Conservation (phyloP, 1,140 invertebrate genomes). For the Drosophila tristis region DNA sequence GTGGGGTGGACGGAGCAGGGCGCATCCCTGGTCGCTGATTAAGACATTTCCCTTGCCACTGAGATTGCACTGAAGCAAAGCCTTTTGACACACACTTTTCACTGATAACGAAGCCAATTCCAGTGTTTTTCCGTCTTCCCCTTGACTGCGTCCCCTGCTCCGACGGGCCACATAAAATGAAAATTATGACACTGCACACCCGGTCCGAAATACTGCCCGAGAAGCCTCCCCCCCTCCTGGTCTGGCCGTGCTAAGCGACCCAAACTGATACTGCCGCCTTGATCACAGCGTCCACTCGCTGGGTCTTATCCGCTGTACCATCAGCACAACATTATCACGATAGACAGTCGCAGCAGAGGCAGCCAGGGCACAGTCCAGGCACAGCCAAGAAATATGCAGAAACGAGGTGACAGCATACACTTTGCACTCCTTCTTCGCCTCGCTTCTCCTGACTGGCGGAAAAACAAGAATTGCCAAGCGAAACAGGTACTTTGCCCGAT, state of each 20-base stretch:
- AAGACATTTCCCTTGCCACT: constrained; percentile 53
- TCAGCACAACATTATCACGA: constrained; percentile 72
- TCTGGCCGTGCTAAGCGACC: constrained; percentile 3
- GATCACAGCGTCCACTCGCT: constrained; percentile 17
- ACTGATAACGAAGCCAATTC: constrained; percentile 62
- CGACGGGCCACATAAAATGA: constrained; percentile 29
- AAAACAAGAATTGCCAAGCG: constrained; percentile 43
- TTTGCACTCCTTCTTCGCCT: constrained; percentile 37
- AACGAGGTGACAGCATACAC: constrained; percentile 63
- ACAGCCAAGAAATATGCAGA: constrained; percentile 56
- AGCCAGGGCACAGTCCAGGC: constrained; percentile 43
- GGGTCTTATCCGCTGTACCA: constrained; percentile 60
- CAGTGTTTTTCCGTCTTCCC: constrained; percentile 10
- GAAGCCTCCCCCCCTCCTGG: constrained; percentile 18
- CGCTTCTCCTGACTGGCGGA: constrained; percentile 7
- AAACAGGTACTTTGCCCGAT: constrained; percentile 61
- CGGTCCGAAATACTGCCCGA: constrained; percentile 28
- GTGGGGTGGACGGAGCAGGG: neutral
- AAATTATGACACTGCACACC: constrained; percentile 59
- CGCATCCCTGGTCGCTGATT: constrained; percentile 44
- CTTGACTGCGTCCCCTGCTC: constrained; percentile 4
- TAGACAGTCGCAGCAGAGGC: constrained; percentile 53
- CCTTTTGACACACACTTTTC: constrained; percentile 25
- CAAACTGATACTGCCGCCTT: constrained; percentile 37
- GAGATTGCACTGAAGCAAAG: neutral